Evolutionary conservation across 37 sponge, comb jelly and placozoan genomes (phyloP), one percentile per base, ranked within the genome.

Genomic region (Cladorhizidae sp.): DNA sequence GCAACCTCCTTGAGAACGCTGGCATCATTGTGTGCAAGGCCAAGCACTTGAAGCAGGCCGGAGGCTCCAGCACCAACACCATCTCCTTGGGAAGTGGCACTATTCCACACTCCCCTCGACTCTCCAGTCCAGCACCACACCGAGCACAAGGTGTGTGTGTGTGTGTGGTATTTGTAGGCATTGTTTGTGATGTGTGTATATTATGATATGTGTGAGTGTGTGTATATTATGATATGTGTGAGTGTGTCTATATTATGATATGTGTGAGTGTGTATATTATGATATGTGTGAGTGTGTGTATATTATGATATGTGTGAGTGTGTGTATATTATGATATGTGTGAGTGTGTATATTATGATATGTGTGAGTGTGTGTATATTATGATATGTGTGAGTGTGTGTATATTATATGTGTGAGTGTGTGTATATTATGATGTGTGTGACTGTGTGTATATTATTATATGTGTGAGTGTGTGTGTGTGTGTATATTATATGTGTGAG

Each of bases 11-110:
- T 1, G 99, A 98, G 59, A 98, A 96, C 77, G 94, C 92, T 52
- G 99, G 99, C 11, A 89, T 96, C 36, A 86, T 96, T 72, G 99
- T 90, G 2, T 84, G 77, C 61, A 85, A 87, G 61, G 81, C 94
- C 20, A 88, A 91, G 39, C 90, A 92, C 45, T 73, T 93, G 32
- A 87, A 90, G 77, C 85, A 92, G 59, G 97, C 95, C 29, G 99
- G 99, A 40, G 93, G 92, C 1, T 80, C 89, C 31, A 82, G 85
- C 68, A n/a, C n/a, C n/a, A 71, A 45, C 72, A 78, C 42, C 1
- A 54, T 57, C 45, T 39, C 74, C 9, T 21, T 61, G 22, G 37
- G 38, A 18, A 58, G 50, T 23, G 41, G 49, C 6, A 77, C 56
- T 35, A 45, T 83, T 14, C 86, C 80, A 55, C 87, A 83, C 82